phyloP scores from a whole-genome alignment of 2,797 vertebrate species.

The Manis crassicaudata region DNA sequence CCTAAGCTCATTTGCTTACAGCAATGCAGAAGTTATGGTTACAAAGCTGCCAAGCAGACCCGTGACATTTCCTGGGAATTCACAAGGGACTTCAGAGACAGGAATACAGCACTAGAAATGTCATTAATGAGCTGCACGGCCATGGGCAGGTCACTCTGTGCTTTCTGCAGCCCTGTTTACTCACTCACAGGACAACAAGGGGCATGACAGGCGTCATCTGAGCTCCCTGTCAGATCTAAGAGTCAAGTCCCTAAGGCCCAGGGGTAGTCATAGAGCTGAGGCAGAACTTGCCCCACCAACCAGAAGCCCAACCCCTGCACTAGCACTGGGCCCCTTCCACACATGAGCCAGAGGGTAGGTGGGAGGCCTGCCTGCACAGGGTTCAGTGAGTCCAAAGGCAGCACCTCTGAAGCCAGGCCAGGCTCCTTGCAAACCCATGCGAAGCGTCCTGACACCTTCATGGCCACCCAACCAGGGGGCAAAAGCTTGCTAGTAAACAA shows the following conservation, averaged over 20 bases:
- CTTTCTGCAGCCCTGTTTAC: neutral
- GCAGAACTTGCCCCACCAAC: fast-evolving
- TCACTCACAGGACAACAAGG: neutral
- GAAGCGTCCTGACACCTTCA: neutral
- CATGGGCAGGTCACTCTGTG: fast-evolving
- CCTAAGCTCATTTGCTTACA: neutral
- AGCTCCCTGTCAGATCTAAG: neutral
- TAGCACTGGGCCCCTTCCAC: fast-evolving
- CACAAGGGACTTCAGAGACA: neutral
- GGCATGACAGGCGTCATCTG: neutral
- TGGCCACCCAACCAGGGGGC: neutral
- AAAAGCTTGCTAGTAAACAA: neutral
- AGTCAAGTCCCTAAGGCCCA: neutral
- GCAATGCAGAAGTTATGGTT: neutral
- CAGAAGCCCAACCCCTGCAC: neutral
- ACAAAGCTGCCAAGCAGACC: neutral
- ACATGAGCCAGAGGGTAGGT: fast-evolving
- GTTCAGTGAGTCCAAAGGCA: neutral
- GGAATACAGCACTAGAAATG: neutral
- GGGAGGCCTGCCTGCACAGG: too few species aligned
- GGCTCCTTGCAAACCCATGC: neutral
- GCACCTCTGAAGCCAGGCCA: neutral
- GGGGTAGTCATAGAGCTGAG: neutral
- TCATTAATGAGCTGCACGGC: fast-evolving
- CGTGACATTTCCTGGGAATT: neutral